Percentiles rank a stretch among this genome's conserved stretches.
Conservation (phyloP, 2,888 invertebrate species). For the Lottia gigantea region DNA sequence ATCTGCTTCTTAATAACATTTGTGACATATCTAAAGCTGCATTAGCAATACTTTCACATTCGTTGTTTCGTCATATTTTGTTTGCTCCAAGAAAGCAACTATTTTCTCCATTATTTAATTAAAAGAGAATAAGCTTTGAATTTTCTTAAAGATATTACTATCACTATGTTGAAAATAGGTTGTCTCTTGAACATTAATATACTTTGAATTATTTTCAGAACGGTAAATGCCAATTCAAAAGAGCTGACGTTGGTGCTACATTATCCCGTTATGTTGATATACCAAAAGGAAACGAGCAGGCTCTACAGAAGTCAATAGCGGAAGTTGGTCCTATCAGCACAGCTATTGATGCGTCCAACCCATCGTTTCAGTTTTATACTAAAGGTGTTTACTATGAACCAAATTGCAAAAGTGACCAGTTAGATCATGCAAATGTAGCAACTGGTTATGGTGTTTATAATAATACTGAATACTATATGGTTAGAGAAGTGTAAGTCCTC, state of each 20-base stretch:
- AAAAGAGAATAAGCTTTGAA: no score
- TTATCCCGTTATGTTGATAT: not conserved
- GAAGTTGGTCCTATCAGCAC: not conserved
- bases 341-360: not conserved
- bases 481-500: not conserved
- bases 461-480: not conserved
- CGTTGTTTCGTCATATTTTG: no score
- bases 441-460: conserved; percentile 2
- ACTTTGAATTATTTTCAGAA: not conserved
- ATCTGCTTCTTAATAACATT: no score
- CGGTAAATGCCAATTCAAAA: not conserved
- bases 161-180: no score
- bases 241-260: not conserved
- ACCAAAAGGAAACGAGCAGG: not conserved
- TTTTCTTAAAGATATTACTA: no score
- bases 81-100: no score
- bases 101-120: no score
- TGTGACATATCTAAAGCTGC: no score
- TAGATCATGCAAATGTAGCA: not conserved
- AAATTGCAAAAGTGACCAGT: not conserved
- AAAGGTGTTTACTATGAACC: conserved; percentile 7
- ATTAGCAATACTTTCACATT: no score
- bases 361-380: not conserved
- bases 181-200: not conserved
- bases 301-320: not conserved